Evolutionary conservation across 2,797 vertebrate species (phyloP).

Genomic region (Acanthurus tractus): DNA sequence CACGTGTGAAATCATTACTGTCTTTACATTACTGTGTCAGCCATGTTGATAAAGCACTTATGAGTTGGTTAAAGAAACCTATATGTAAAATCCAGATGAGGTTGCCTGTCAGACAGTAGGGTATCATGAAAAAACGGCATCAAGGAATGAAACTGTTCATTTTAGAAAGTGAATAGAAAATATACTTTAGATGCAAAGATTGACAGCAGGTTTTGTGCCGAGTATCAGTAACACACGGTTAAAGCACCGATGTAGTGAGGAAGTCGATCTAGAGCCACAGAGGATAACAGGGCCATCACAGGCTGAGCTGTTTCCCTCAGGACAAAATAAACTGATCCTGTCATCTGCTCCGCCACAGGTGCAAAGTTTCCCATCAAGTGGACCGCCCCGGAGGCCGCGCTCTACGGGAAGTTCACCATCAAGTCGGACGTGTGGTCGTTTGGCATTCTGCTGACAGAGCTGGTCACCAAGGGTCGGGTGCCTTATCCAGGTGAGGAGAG

Average conservation of each 20-base stretch:
- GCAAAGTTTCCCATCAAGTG: slow-evolving; percentile 99
- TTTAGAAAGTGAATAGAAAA: no score
- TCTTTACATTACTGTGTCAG: no score
- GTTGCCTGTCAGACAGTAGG: no score
- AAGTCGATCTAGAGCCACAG: neutral
- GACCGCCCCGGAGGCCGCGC: slow-evolving; percentile 95
- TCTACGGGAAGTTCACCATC: slow-evolving; percentile 97
- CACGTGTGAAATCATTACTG: neutral
- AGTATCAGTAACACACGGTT: no score
- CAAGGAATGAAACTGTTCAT: no score
- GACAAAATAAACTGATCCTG: neutral
- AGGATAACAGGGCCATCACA: neutral
- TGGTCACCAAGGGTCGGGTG: slow-evolving; percentile 97
- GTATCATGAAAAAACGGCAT: no score
- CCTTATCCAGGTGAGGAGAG: slow-evolving; percentile 94
- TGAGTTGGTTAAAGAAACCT: no score
- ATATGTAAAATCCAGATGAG: no score
- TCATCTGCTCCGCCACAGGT: slow-evolving; percentile 78
- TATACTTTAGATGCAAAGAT: no score
- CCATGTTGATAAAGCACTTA: no score
- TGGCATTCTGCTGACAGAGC: slow-evolving; percentile 95
- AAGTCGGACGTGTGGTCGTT: slow-evolving; percentile 99
- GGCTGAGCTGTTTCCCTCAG: neutral
- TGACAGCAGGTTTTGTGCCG: no score
- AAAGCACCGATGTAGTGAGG: neutral